phyloP scores from a whole-genome alignment of 2,797 vertebrate species.

The Sebastes paucispinis region DNA sequence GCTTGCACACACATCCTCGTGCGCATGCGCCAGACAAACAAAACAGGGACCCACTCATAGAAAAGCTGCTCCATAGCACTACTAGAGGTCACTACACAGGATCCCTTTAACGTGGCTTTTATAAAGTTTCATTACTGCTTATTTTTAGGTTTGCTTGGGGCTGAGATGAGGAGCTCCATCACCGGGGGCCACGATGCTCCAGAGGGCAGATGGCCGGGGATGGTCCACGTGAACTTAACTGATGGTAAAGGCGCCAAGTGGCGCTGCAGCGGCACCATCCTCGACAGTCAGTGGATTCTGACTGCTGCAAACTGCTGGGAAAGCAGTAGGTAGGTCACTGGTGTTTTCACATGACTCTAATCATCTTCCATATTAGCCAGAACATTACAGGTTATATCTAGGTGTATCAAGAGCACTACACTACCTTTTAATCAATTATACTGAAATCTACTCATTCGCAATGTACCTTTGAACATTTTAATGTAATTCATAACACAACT shows the following conservation, averaged over 20 bases:
- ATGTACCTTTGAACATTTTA: background rate
- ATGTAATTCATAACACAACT: background rate
- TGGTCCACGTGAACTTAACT: slow-evolving; percentile 37
- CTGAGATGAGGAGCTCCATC: slow-evolving; percentile 27
- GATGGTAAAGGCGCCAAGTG: accelerated
- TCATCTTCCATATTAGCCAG: background rate
- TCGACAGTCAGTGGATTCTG: slow-evolving; percentile 26
- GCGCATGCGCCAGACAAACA: no score
- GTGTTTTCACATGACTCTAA: background rate
- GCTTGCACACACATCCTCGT: no score
- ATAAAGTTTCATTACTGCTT: background rate
- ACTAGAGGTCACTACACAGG: background rate
- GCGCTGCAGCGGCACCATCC: slow-evolving; percentile 43
- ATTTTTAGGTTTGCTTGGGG: slow-evolving; percentile 27
- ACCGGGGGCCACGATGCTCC: background rate
- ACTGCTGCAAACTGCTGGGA: slow-evolving; percentile 40
- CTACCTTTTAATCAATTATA: background rate
- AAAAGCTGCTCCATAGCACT: background rate
- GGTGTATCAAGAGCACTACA: background rate
- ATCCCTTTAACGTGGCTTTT: background rate
- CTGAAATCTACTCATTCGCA: background rate
- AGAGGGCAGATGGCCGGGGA: background rate
- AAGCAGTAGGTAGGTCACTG: slow-evolving; percentile 1
- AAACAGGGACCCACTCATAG: no score
- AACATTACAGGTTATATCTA: no score